Percentiles rank a stretch among this genome's conserved stretches.
Conservation (phyloP, 1,140 invertebrate species). For the Fopius arisanus region DNA sequence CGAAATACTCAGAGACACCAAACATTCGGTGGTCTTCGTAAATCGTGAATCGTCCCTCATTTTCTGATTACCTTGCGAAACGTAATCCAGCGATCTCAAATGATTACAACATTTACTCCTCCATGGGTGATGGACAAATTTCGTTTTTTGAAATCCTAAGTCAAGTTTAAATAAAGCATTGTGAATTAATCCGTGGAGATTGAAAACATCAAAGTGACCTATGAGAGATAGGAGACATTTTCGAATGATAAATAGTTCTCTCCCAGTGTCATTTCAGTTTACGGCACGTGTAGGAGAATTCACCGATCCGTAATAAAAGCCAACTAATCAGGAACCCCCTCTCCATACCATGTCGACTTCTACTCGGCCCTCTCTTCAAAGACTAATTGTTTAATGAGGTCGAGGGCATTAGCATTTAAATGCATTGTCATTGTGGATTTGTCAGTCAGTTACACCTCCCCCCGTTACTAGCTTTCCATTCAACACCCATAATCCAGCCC, state of each 20-base stretch:
- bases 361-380: slow-evolving; percentile 52
- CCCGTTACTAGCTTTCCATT: slow-evolving; percentile 23
- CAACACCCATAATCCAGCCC: slow-evolving; percentile 16
- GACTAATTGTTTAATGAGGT: slow-evolving; percentile 61
- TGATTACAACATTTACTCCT: neutral
- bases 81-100: neutral
- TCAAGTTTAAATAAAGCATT: neutral
- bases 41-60: slow-evolving; percentile 23
- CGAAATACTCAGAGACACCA: slow-evolving; percentile 33
- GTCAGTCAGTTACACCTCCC: slow-evolving; percentile 23
- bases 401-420: slow-evolving; percentile 55
- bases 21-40: slow-evolving; percentile 32
- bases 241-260: slow-evolving; percentile 18
- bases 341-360: slow-evolving; percentile 35
- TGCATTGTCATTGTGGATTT: slow-evolving; percentile 47
- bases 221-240: neutral
- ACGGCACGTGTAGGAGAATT: slow-evolving; percentile 52
- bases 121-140: too few species aligned
- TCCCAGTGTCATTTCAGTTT: slow-evolving; percentile 36
- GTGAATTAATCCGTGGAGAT: neutral
- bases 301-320: slow-evolving; percentile 53
- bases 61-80: slow-evolving; percentile 20
- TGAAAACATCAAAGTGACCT: slow-evolving; percentile 19
- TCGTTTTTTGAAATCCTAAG: neutral
- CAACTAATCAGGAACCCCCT: slow-evolving; percentile 41